A percentile compares a stretch with the other conserved stretches of the same genome.
These are phyloP conservation scores for Macrocentrus cingulum DNA, from an alignment of 1,140 invertebrate species.

Conservation along the genomic window DNA sequence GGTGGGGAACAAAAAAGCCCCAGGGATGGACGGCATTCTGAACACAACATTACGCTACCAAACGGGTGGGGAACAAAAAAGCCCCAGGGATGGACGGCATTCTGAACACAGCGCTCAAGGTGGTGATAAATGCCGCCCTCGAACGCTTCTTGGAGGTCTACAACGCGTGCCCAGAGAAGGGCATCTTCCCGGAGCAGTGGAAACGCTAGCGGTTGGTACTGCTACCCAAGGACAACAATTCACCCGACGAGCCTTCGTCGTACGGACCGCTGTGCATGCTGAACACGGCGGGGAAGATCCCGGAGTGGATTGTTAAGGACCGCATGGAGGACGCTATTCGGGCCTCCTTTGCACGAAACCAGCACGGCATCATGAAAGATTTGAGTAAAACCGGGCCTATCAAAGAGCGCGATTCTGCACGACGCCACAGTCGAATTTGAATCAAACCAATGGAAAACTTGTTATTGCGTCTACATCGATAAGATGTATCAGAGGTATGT, in stretches of 20 bases:
- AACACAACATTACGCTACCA: too few species aligned
- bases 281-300: slow-evolving; percentile 2
- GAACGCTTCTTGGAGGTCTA: slow-evolving; percentile 4
- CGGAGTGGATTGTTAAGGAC: background rate
- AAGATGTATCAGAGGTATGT: too few species aligned
- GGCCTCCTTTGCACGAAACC: background rate
- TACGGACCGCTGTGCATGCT: slow-evolving; percentile 1
- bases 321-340: background rate
- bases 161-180: slow-evolving; percentile 17
- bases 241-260: background rate
- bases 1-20: too few species aligned
- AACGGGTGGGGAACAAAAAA: too few species aligned
- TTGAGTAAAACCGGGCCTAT: too few species aligned
- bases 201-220: background rate
- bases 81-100: too few species aligned
- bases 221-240: background rate
- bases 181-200: background rate
- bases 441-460: too few species aligned
- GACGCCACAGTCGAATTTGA: too few species aligned
- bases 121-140: background rate
- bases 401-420: too few species aligned
- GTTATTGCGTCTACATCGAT: too few species aligned
- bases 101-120: background rate
- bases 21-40: too few species aligned
- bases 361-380: too few species aligned